Evolutionary conservation across 2,797 vertebrate genomes (phyloP).

Genomic region (Argyrosomus regius): DNA sequence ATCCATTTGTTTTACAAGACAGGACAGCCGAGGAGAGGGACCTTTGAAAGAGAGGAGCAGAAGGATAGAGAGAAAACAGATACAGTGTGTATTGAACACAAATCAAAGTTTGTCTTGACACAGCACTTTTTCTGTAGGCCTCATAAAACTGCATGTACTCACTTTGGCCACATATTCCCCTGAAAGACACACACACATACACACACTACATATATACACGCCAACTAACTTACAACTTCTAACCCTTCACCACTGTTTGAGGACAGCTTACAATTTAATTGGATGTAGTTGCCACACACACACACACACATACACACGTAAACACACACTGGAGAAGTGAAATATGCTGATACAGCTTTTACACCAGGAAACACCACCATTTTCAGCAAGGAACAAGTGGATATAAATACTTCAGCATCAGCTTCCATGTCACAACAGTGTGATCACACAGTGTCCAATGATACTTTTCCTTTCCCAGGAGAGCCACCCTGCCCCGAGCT

Average conservation of each 20-base stretch:
- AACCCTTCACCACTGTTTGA: conserved; percentile 23
- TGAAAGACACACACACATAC: conserved; percentile 1
- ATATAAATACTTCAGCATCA: conserved; percentile 22
- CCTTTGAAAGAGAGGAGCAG: conserved; percentile 15
- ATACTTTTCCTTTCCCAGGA: conserved; percentile 14
- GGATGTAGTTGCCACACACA: not conserved
- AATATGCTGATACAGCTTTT: conserved; percentile 26
- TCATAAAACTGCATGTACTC: conserved; percentile 47
- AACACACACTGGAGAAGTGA: conserved; percentile 2
- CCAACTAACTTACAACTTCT: not conserved
- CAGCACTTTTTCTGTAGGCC: conserved; percentile 52
- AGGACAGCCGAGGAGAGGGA: conserved; percentile 18
- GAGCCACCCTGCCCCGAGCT: conserved; percentile 24
- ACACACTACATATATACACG: not conserved
- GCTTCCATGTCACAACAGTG: conserved; percentile 23
- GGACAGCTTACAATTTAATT: conserved; percentile 19
- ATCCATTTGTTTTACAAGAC: conserved; percentile 52
- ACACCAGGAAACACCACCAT: not conserved
- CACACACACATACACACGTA: not conserved
- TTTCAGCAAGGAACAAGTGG: conserved; percentile 10
- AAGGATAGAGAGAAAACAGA: conserved; percentile 23
- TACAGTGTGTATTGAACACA: conserved; percentile 41
- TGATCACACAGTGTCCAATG: conserved; percentile 16
- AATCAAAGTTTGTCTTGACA: conserved; percentile 59
- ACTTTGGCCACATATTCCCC: conserved; percentile 19